Base-by-base conservation (phyloP, 1,140 invertebrate species). In the Saccostrea glomerata region DNA sequence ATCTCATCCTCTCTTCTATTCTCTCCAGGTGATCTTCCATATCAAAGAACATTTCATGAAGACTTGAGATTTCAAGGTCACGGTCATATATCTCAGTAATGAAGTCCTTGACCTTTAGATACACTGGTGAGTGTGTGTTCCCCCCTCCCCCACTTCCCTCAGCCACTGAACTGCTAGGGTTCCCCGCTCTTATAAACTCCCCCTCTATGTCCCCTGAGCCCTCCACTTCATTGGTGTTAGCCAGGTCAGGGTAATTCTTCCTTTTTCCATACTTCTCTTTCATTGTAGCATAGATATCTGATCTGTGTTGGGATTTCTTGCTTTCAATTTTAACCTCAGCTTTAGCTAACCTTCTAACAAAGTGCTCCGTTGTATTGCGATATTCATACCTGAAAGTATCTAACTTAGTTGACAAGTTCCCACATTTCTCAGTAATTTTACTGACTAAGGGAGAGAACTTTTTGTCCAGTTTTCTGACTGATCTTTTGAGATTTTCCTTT, bases 141-240 rank as follows among this genome's bases (percentile, higher is more conserved):
- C 20, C 23, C 13, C 23, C 4, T 11, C 56, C 82, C 36, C 89
- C 89, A 58, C 84, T 90, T 23, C 84, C 87, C 63, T 73, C 84
- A 2, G 23, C 84, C 55, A 58, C 23, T 20, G 47, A 66, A 63
- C 60, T 25, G 23, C 25, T 60, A 20, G 12, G 55, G 9, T 30
- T 4, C 12, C n/a, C 56, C 13, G 84, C 23, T 36, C 63, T 56
- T 47, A 89, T 86, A 23, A 73, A 89, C 40, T 86, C 88, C 15
- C 40, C 66, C n/a, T 89, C 85, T 25, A 86, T 56, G 0, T 91
- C 90, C 23, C 91, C 91, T 23, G 91, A 91, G 15, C 91, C 91
- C 84, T 87, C 87, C 15, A 83, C 30, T 87, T 77, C 20, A 58
- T 73, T 82, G 36, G 86, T 77, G 12, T 70, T 70, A 1, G 40